phyloP scores from a whole-genome alignment of 2,113 vertebrate species.

The Grantiella picta region DNA sequence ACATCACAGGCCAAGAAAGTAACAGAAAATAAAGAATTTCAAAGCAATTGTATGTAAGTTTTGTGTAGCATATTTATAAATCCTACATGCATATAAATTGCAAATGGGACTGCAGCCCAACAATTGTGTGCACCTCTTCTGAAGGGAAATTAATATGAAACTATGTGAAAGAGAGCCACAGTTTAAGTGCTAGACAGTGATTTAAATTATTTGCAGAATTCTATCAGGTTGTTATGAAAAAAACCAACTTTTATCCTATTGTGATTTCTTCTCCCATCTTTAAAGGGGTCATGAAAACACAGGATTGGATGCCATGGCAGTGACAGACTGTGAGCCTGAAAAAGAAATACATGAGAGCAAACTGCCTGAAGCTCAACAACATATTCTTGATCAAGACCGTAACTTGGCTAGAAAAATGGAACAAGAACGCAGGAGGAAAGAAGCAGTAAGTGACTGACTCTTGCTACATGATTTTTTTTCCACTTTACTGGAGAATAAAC shows the following conservation, averaged over 20 bases:
- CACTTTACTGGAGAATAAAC: background rate
- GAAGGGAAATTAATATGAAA: background rate
- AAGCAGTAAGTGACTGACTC: conserved; percentile 80
- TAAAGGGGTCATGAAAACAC: conserved; percentile 23
- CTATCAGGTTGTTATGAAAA: background rate
- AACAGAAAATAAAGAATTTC: background rate
- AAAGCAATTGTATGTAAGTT: background rate
- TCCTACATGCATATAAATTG: no score
- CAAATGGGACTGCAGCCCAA: background rate
- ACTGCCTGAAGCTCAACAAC: conserved; percentile 13
- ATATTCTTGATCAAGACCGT: conserved; percentile 63
- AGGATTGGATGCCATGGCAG: background rate
- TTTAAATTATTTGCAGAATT: background rate
- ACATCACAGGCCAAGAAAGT: background rate
- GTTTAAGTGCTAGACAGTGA: background rate
- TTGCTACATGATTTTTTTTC: background rate
- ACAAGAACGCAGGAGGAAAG: conserved; percentile 85
- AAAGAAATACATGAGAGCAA: background rate
- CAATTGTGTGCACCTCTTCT: accelerated
- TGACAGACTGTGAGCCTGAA: background rate
- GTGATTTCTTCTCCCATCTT: background rate
- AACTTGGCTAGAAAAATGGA: conserved; percentile 84
- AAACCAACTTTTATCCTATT: background rate
- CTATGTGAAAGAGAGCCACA: background rate
- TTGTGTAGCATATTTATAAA: background rate